These are phyloP conservation scores for Parapsyche elsis DNA, from an alignment of 1,140 invertebrate species.

Conservation along the genomic window DNA sequence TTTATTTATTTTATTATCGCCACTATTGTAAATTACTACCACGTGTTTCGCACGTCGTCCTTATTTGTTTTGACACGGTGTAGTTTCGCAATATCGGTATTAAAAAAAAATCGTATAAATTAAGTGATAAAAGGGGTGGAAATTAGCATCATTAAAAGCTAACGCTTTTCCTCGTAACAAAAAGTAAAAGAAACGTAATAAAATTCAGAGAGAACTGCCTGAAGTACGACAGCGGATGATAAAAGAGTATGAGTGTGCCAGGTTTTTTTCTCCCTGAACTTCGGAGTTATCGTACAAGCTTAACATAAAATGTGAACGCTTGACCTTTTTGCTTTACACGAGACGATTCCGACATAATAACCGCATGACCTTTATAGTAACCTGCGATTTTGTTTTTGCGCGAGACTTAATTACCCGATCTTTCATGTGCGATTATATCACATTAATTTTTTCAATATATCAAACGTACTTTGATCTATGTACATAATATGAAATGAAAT, in stretches of 20 bases:
- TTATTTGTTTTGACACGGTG: background rate
- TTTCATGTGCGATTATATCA: too few species aligned
- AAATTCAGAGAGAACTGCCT: background rate
- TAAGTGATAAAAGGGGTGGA: background rate
- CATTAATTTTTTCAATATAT: too few species aligned
- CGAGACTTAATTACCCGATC: too few species aligned
- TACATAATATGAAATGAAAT: too few species aligned
- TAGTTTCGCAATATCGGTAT: background rate
- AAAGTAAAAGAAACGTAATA: too few species aligned
- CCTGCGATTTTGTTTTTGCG: too few species aligned
- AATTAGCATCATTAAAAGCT: conserved; percentile 6
- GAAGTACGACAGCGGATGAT: background rate
- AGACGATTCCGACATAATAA: background rate
- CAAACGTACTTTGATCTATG: too few species aligned
- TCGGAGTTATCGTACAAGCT: background rate
- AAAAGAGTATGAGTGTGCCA: background rate
- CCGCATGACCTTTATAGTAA: background rate
- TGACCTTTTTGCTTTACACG: conserved; percentile 6
- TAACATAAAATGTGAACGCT: conserved; percentile 10
- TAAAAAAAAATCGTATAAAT: conserved; percentile 6
- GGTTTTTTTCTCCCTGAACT: background rate
- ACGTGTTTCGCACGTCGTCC: background rate
- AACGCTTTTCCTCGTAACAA: background rate
- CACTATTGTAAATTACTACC: conserved; percentile 2
- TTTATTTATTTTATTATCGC: conserved; percentile 1